Evolutionary conservation across 2,113 vertebrate species (phyloP).

Genomic region (Diadophis punctatus): DNA sequence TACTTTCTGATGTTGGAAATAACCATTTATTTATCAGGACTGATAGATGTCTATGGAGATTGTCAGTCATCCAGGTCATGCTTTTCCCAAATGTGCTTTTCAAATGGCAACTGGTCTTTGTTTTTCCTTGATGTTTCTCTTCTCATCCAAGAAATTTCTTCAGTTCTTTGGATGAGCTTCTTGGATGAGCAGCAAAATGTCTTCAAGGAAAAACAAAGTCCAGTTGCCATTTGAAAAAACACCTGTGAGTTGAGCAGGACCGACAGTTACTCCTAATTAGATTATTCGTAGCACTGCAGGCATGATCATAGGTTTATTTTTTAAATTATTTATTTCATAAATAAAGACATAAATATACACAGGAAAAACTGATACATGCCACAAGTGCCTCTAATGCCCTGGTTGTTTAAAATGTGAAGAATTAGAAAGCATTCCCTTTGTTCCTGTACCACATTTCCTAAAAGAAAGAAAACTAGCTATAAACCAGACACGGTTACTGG

Average conservation of each 20-base stretch:
- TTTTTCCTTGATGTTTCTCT: not conserved
- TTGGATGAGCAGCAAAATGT: not conserved
- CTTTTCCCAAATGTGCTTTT: not conserved
- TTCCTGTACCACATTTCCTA: constrained; percentile 48
- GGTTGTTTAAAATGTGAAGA: constrained; percentile 36
- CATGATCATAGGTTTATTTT: not conserved
- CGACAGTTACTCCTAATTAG: not conserved
- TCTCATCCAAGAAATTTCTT: not conserved
- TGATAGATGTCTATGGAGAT: not conserved
- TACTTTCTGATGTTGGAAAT: not conserved
- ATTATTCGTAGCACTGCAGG: not conserved
- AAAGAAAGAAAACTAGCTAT: constrained; percentile 51
- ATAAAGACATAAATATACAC: not conserved
- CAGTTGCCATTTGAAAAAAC: not conserved
- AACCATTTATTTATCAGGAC: not conserved
- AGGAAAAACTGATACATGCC: constrained; percentile 28
- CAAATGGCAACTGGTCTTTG: not conserved
- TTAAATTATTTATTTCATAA: constrained; percentile 14
- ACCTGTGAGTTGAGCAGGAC: not conserved
- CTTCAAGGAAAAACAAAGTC: not conserved
- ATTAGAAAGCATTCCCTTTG: constrained; percentile 28
- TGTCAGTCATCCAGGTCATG: not conserved
- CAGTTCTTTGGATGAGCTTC: not conserved
- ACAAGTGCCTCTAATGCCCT: constrained; percentile 46
- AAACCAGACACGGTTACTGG: constrained; percentile 68